Evolutionary conservation across 2,113 vertebrate species (phyloP).

Genomic region (Lepisosteus oculatus): DNA sequence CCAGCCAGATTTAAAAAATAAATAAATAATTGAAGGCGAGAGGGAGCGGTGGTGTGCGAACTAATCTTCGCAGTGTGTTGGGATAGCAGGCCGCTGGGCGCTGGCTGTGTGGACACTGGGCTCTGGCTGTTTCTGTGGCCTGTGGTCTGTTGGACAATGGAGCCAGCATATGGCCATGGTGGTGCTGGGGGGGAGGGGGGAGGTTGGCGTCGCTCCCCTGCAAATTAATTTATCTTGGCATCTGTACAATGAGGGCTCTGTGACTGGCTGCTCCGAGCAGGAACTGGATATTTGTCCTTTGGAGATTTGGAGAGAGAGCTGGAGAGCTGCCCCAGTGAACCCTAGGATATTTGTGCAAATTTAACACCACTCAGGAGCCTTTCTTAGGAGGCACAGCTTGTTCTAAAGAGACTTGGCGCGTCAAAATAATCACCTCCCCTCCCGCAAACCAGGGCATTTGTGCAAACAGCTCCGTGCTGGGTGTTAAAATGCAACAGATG

Average conservation of each 20-base stretch:
- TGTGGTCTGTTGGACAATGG: conserved; percentile 15
- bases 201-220: conserved; percentile 33
- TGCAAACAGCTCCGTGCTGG: too few species aligned
- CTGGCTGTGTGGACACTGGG: too few species aligned
- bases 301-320: conserved; percentile 15
- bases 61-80: not conserved
- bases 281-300: conserved; percentile 13
- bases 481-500: not conserved
- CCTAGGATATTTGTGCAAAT: too few species aligned
- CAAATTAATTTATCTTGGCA: conserved; percentile 64
- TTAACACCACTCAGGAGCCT: too few species aligned
- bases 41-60: not conserved
- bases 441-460: too few species aligned
- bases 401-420: too few species aligned
- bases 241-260: conserved; percentile 42
- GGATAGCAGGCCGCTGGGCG: not conserved
- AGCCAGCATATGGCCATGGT: conserved; percentile 36
- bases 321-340: not conserved
- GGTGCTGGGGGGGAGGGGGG: conserved; percentile 37
- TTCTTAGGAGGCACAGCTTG: too few species aligned
- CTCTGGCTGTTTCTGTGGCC: too few species aligned
- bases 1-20: too few species aligned
- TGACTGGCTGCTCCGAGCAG: conserved; percentile 23
- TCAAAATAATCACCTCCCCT: too few species aligned
- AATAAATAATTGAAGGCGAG: not conserved